These are phyloP conservation scores for cattle (Bos taurus) DNA, from an alignment of 2,113 vertebrate species.

Conservation along the genomic window DNA sequence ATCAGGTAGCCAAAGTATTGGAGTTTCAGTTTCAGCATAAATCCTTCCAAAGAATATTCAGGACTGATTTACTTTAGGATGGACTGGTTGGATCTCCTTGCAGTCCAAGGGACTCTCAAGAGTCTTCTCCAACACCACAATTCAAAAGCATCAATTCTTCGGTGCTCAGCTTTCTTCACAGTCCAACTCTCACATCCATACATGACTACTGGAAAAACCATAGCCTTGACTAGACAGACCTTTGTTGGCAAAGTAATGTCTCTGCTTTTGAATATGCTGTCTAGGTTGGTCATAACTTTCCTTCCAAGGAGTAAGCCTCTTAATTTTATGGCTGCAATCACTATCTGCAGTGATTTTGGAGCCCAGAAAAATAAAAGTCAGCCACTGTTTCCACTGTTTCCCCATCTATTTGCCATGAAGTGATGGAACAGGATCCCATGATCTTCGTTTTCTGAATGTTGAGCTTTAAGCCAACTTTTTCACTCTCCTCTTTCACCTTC, in stretches of 20 bases:
- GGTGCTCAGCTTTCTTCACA: fast-evolving
- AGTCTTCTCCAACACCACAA: background rate
- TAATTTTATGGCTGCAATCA: background rate
- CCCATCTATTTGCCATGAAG: background rate
- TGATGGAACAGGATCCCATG: background rate
- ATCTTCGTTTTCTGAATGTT: background rate
- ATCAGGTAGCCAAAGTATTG: background rate
- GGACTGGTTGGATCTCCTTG: background rate
- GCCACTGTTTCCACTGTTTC: background rate
- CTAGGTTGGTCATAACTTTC: background rate
- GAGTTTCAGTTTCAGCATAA: background rate
- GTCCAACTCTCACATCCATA: background rate
- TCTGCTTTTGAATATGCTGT: background rate
- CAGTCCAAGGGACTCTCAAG: background rate
- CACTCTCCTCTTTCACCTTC: background rate
- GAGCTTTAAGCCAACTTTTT: background rate
- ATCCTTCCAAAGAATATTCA: background rate
- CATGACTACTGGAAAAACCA: background rate
- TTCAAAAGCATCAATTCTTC: background rate
- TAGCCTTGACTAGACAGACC: background rate
- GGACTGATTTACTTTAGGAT: background rate
- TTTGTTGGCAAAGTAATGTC: background rate
- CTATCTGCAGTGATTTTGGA: background rate
- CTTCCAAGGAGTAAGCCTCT: background rate
- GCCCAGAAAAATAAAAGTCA: background rate